Evolutionary conservation across 2,797 vertebrate genomes (phyloP), one percentile per base, ranked within the genome.

Genomic region (Mus spretus): DNA sequence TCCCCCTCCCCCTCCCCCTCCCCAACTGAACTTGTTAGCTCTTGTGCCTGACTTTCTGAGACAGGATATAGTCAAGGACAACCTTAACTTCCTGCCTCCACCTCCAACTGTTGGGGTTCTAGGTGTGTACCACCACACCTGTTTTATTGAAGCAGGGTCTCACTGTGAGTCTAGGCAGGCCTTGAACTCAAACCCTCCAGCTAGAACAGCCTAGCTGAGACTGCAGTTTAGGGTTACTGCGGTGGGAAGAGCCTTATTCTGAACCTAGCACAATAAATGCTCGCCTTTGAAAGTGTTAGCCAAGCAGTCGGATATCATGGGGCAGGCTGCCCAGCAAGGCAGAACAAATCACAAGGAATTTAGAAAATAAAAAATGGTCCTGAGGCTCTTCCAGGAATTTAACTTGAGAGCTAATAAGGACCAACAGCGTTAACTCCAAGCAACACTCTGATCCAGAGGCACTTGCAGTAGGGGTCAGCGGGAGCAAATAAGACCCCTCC

Each of bases 241-340:
- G 22, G 57, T 80, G 57, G 80, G 10, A 83, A 59, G 80, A 70
- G n/a, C 15, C 67, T 79, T 89, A 65, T 96, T 61, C 53, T 86
- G 44, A 90, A 95, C 90, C 13, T 78, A 44, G 31, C 20, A 6
- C n/a, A 22, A 11, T 80, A 75, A 63, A 17, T 22, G 65, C 94
- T 78, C 44, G 20, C 26, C 55, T 70, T 89, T 75, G 26, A 94
- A 86, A 93, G 75, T 47, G 82, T 65, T 78, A 79, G 40, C 7
- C 24, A 17, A 19, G 63, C 0, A 47, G 40, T 82, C 31, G 63
- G 37, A 6, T 4, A 82, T 20, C 26, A 77, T 20, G 72, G n/a
- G 5, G 59, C 28, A 78, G 44, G 17, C 40, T 70, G 6, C 20
- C 24, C 37, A 11, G 47, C 22, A 57, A n/a, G 8, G 40, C 47